Evolutionary conservation across 2,888 invertebrate genomes (phyloP).

Genomic region (Drosophila prolongata): DNA sequence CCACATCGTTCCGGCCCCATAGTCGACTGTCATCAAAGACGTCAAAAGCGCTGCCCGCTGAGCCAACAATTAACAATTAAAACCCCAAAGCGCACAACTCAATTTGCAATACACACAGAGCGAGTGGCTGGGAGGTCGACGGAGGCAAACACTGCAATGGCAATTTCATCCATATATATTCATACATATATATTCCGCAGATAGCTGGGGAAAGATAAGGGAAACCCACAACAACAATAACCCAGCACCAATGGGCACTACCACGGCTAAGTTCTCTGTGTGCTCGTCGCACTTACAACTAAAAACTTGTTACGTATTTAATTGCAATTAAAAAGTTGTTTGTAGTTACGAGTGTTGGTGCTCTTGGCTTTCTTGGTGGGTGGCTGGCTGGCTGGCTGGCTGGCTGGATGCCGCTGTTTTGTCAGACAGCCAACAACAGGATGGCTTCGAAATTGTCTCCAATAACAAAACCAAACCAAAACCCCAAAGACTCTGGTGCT

Average conservation of each 20-base stretch:
- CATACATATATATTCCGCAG: conserved; percentile 40
- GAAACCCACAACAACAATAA: conserved; percentile 43
- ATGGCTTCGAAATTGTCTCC: conserved; percentile 74
- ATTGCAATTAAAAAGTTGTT: conserved; percentile 79
- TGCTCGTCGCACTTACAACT: conserved; percentile 76
- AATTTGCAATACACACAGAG: conserved; percentile 55
- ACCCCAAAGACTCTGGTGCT: conserved; percentile 50
- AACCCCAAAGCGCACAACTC: conserved; percentile 79
- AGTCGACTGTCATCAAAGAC: conserved; percentile 61
- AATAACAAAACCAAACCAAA: conserved; percentile 42
- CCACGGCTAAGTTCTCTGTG: conserved; percentile 50
- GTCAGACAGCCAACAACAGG: conserved; percentile 49
- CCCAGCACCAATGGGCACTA: conserved; percentile 52
- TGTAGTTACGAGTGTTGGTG: conserved; percentile 74
- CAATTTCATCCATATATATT: conserved; percentile 56
- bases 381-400: not conserved
- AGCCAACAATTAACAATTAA: conserved; percentile 79
- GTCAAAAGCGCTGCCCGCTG: conserved; percentile 53
- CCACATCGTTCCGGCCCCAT: conserved; percentile 18
- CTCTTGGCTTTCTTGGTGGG: conserved; percentile 37
- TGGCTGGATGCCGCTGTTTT: conserved; percentile 23
- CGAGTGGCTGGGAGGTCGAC: not conserved
- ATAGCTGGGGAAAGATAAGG: conserved; percentile 58
- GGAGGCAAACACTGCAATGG: conserved; percentile 26
- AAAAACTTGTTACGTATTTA: conserved; percentile 80